Conservation (phyloP, 2,797 vertebrate species). For the Apogon talboti region DNA sequence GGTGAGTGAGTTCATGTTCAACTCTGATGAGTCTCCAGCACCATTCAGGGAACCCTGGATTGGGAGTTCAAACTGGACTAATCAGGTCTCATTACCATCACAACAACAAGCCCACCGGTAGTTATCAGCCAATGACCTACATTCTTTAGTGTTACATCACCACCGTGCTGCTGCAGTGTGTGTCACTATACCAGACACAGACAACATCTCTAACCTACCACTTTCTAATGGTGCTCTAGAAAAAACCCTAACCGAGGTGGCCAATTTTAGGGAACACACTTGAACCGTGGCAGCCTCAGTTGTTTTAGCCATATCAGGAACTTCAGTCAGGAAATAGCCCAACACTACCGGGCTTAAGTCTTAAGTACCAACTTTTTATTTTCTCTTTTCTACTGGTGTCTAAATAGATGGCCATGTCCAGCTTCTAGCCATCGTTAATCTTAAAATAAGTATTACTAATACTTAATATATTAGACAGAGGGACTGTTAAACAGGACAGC, state of each 20-base stretch:
- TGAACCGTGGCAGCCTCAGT: slow-evolving; percentile 70
- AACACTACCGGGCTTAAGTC: slow-evolving; percentile 51
- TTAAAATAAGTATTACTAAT: slow-evolving; percentile 19
- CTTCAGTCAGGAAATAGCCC: slow-evolving; percentile 77
- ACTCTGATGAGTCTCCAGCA: slow-evolving; percentile 61
- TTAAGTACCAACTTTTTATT: slow-evolving; percentile 59
- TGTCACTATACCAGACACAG: slow-evolving; percentile 62
- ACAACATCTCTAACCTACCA: slow-evolving; percentile 55
- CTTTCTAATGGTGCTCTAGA: slow-evolving; percentile 75
- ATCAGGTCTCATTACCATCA: slow-evolving; percentile 80
- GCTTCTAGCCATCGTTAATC: slow-evolving; percentile 61
- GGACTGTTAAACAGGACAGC: slow-evolving; percentile 78
- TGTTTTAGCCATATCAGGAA: slow-evolving; percentile 78
- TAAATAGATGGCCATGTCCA: slow-evolving; percentile 56
- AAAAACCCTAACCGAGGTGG: slow-evolving; percentile 41
- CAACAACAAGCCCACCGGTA: slow-evolving; percentile 62
- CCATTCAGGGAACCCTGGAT: slow-evolving; percentile 77
- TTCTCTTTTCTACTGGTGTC: slow-evolving; percentile 56
- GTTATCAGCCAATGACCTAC: slow-evolving; percentile 75
- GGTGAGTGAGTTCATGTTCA: slow-evolving; percentile 64
- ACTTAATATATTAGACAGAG: slow-evolving; percentile 56
- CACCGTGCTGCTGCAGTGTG: slow-evolving; percentile 72
- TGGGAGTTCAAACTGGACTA: slow-evolving; percentile 74
- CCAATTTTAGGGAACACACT: slow-evolving; percentile 63
- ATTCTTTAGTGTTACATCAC: slow-evolving; percentile 77